phyloP scores from a whole-genome alignment of 2,113 vertebrate genomes.

The Corythaixoides concolor region DNA sequence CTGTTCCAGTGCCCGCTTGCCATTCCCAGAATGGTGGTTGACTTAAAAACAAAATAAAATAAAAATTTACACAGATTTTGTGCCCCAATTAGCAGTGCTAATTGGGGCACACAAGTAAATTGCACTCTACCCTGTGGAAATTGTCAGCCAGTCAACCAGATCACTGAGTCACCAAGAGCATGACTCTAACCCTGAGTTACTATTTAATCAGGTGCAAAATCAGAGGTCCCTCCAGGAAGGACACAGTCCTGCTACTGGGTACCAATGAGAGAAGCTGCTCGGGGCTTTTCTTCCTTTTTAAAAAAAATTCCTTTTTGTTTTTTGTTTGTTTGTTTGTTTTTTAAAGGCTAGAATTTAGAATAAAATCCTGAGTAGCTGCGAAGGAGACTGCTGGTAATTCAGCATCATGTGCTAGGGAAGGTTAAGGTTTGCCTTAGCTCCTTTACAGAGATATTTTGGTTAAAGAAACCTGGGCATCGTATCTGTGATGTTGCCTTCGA shows the following conservation, averaged over 20 bases:
- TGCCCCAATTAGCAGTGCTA: conserved; percentile 85
- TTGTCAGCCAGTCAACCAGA: conserved; percentile 80
- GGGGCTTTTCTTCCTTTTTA: neutral
- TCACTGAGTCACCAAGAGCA: conserved; percentile 75
- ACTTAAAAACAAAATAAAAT: neutral
- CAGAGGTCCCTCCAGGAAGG: conserved; percentile 74
- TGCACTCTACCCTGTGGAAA: conserved; percentile 78
- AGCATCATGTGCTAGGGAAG: no score
- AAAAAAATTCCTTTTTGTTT: neutral
- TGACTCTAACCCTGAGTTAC: conserved; percentile 63
- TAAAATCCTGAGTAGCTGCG: neutral
- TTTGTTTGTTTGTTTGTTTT: neutral
- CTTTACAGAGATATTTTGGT: neutral
- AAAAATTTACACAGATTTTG: conserved; percentile 71
- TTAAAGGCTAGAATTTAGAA: neutral
- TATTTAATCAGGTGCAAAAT: conserved; percentile 80
- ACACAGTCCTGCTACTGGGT: conserved; percentile 46
- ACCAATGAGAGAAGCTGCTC: conserved; percentile 25
- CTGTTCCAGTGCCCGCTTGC: neutral
- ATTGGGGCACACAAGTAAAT: conserved; percentile 81
- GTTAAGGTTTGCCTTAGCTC: neutral
- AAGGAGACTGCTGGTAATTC: neutral
- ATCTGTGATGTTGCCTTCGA: neutral
- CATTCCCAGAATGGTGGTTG: conserved; percentile 29
- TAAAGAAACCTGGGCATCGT: neutral